phyloP scores from a whole-genome alignment of 1,140 invertebrate species.

The Ruditapes philippinarum region DNA sequence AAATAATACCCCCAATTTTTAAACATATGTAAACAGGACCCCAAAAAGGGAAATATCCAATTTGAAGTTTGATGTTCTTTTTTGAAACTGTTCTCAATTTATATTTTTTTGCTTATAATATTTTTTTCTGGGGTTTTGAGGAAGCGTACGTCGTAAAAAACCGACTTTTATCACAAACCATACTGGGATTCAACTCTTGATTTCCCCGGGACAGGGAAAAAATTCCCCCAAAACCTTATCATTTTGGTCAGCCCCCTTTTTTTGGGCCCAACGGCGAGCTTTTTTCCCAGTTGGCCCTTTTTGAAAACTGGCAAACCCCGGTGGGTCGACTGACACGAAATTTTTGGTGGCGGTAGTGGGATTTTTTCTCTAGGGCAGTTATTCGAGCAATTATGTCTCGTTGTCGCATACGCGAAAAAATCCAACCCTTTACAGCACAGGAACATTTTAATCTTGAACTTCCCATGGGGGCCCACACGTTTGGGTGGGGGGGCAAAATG shows the following conservation, averaged over 20 bases:
- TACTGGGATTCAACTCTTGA: slow-evolving; percentile 86
- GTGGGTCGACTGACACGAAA: slow-evolving; percentile 64
- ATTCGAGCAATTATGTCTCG: slow-evolving; percentile 40
- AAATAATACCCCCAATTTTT: no score
- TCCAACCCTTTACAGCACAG: slow-evolving; percentile 47
- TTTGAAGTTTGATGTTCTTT: no score
- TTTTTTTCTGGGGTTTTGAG: slow-evolving; percentile 68
- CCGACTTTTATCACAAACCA: slow-evolving; percentile 79
- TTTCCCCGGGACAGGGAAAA: slow-evolving; percentile 76
- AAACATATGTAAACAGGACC: no score
- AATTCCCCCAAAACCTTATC: slow-evolving; percentile 82
- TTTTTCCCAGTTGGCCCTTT: slow-evolving; percentile 85
- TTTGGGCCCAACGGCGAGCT: slow-evolving; percentile 86
- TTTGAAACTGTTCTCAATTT: no score
- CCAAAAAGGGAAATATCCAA: no score
- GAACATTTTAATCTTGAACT: slow-evolving; percentile 74
- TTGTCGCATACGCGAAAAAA: slow-evolving; percentile 40
- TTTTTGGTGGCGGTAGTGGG: slow-evolving; percentile 32
- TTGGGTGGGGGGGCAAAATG: slow-evolving; percentile 80
- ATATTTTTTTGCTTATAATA: background rate
- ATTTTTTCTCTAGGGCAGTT: slow-evolving; percentile 45
- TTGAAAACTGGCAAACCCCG: slow-evolving; percentile 71
- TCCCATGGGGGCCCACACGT: slow-evolving; percentile 75
- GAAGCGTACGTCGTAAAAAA: slow-evolving; percentile 71
- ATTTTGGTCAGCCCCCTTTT: slow-evolving; percentile 81